Conservation (phyloP, 2,113 vertebrate species). For the Mesembrinibis cayennensis region DNA sequence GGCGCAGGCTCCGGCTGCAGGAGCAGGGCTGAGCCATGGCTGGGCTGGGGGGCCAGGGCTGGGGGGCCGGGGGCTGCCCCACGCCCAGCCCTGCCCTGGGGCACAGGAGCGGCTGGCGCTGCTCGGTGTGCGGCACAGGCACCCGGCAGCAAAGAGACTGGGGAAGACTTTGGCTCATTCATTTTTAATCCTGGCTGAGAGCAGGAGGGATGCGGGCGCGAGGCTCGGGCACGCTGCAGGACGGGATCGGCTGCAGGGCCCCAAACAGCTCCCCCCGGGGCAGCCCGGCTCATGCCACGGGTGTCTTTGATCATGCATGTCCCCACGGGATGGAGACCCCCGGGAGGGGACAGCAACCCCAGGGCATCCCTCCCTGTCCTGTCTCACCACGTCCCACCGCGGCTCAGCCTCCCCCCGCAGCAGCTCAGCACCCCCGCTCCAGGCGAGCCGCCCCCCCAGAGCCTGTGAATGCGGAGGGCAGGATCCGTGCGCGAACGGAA, state of each 20-base stretch:
- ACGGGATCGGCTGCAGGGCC: fast-evolving
- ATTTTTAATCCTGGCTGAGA: not conserved
- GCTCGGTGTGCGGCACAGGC: not conserved
- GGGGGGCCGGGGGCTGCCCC: not conserved
- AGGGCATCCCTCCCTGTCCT: not conserved
- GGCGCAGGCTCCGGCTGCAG: not conserved
- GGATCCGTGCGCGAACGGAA: not conserved
- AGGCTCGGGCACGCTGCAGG: not conserved
- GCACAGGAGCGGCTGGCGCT: not conserved
- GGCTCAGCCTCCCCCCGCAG: not conserved
- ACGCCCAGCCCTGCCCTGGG: not conserved
- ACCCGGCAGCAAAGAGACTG: not conserved
- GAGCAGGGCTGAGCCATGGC: not conserved
- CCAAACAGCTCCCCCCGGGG: no score
- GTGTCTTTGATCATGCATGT: not conserved
- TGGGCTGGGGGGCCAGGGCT: no score
- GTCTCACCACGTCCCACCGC: fast-evolving
- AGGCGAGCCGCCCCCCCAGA: not conserved
- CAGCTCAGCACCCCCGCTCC: not conserved
- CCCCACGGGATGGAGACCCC: not conserved
- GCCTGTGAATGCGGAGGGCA: not conserved
- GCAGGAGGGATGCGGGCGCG: fast-evolving
- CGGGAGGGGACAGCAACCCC: fast-evolving
- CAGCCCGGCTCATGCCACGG: not conserved
- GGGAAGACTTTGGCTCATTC: not conserved